phyloP scores from a whole-genome alignment of 2,113 vertebrate species.

The Hyperopisus bebe region DNA sequence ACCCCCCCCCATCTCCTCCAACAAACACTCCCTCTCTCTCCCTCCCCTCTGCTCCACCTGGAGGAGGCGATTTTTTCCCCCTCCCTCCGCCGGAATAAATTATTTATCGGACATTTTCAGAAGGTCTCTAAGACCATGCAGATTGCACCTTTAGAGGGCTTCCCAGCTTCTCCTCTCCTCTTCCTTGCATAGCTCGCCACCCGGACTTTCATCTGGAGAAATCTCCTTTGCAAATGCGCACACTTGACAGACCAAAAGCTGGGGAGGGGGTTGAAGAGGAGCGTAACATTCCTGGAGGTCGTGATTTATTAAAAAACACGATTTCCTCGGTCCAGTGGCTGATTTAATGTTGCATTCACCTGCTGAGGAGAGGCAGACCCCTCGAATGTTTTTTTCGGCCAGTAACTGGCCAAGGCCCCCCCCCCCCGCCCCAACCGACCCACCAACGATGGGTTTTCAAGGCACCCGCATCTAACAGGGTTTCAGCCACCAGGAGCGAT shows the following conservation, averaged over 20 bases:
- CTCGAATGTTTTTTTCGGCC: background rate
- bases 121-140: slow-evolving; percentile 1
- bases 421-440: too few species aligned
- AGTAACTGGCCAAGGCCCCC: background rate
- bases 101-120: slow-evolving; percentile 21
- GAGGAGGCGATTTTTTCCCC: slow-evolving; percentile 4
- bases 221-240: background rate
- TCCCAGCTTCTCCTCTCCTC: background rate
- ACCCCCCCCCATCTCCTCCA: background rate
- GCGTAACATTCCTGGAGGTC: background rate
- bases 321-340: background rate
- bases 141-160: background rate
- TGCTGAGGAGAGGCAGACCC: background rate
- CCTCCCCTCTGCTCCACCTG: slow-evolving; percentile 25
- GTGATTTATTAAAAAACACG: background rate
- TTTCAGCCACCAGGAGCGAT: background rate
- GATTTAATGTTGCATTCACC: background rate
- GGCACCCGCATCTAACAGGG: background rate
- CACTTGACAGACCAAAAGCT: background rate
- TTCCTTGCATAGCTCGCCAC: background rate
- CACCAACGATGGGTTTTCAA: background rate
- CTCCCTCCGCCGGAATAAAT: slow-evolving; percentile 12
- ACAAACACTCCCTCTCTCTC: background rate
- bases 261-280: background rate
- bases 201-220: background rate